phyloP scores from a whole-genome alignment of 2,797 vertebrate species.

The Halcyon chelicuti region DNA sequence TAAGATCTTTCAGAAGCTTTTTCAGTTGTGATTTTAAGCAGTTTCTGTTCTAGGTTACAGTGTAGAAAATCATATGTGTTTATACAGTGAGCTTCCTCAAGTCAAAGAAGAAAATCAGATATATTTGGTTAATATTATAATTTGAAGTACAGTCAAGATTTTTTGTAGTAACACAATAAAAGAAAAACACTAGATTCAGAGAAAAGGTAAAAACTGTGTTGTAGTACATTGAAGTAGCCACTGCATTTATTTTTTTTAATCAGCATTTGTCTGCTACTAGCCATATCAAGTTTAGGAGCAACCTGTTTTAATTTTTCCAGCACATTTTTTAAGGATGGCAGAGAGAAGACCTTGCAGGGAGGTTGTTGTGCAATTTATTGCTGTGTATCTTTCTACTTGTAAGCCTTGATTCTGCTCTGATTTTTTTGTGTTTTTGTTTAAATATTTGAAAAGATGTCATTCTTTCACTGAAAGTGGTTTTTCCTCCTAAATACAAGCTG shows the following conservation, averaged over 20 bases:
- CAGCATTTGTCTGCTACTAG: neutral
- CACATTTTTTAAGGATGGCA: neutral
- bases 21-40: neutral
- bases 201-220: neutral
- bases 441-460: neutral
- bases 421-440: conserved; percentile 32
- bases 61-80: neutral
- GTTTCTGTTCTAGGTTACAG: neutral
- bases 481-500: conserved; percentile 31
- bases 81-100: neutral
- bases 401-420: neutral
- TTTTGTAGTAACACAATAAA: neutral
- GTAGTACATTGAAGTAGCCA: neutral
- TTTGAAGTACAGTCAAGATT: neutral
- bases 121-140: neutral
- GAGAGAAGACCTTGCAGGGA: neutral
- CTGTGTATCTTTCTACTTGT: neutral
- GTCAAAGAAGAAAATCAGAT: neutral
- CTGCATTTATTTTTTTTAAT: neutral
- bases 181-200: neutral
- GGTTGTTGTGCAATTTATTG: conserved; percentile 41
- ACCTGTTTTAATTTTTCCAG: neutral
- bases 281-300: neutral
- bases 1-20: neutral
- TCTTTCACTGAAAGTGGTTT: neutral